Evolutionary conservation across 2,888 invertebrate species (phyloP).

Genomic region (Brachylomia viminalis): DNA sequence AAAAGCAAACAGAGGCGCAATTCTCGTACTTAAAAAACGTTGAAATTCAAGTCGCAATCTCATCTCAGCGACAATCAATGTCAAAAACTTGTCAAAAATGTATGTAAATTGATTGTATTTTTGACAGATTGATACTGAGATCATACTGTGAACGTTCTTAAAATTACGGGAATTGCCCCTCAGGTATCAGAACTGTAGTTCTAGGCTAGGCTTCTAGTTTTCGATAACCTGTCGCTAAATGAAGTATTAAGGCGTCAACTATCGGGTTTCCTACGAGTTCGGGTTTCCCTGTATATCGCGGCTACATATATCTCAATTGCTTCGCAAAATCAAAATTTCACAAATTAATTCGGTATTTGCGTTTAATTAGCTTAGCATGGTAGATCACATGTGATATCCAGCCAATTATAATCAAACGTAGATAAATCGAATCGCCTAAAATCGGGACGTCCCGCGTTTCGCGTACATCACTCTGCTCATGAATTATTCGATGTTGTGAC

Average conservation of each 20-base stretch:
- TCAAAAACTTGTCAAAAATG: too few species aligned
- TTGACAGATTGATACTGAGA: too few species aligned
- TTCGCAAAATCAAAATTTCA: not conserved
- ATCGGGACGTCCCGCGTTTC: conserved; percentile 14
- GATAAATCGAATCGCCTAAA: conserved; percentile 35
- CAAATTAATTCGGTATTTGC: not conserved
- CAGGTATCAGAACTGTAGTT: conserved; percentile 46
- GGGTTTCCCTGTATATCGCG: too few species aligned
- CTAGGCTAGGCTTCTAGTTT: conserved; percentile 61
- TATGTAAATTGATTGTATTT: too few species aligned
- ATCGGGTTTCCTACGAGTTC: conserved; percentile 18
- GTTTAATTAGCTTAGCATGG: conserved; percentile 7
- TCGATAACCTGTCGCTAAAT: conserved; percentile 22
- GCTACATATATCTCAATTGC: not conserved
- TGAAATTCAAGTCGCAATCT: too few species aligned
- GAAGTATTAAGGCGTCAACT: conserved; percentile 32
- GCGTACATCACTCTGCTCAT: conserved; percentile 74
- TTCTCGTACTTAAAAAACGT: too few species aligned
- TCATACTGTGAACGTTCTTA: too few species aligned
- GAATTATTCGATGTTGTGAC: conserved; percentile 87
- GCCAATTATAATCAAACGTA: conserved; percentile 25
- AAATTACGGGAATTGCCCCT: too few species aligned
- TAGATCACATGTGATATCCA: not conserved
- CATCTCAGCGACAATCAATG: too few species aligned
- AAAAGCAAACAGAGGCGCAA: conserved; percentile 46